Base-by-base conservation (phyloP, 2,797 vertebrate species). In the Nyctalus aviator region DNA sequence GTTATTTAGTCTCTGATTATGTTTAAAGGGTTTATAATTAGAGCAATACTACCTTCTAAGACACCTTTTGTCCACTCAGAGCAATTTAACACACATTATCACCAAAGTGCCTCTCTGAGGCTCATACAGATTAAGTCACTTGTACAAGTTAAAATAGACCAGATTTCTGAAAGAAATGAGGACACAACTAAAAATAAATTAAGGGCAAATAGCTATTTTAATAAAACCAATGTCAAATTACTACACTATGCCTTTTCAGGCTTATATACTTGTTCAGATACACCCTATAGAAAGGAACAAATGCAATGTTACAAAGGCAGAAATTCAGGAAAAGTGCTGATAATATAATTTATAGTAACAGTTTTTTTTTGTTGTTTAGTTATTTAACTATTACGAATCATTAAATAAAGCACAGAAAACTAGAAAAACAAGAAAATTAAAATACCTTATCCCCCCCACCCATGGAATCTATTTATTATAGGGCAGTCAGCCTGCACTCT, bases 11-110 rank as follows among this genome's bases (percentile, higher is more conserved):
- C 44, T 75, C 71, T 84, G 81, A 84, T 89, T 94, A 57, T 89
- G 86, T 89, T 88, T 94, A 90, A 85, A 95, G 53, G 69, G 41
- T 35, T 94, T 46, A 57, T 88, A 94, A 85, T 90, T 86, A 88
- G 83, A 79, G 17, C 64, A 93, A 23, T 75, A 37, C 23, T 84
- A 37, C 59, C 32, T 92, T 73, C 82, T 90, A 62, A 84, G 86
- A 88, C 12, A 68, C 68, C 78, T 23, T 96, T 48, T 83, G 83
- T 92, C 88, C 85, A 64, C 75, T 72, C 79, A 79, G 91, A 64
- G 68, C 25, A 69, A 79, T 69, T 91, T 69, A 88, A 64, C 75
- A 86, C 71, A 95, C 84, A 64, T 76, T 84, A 90, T 44, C n/a
- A 44, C 23, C 53, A 71, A 88, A 95, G n/a, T 14, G 11, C 76